A percentile compares a stretch with the other conserved stretches of the same genome.
phyloP scores from a whole-genome alignment of 2,113 vertebrate genomes.

The Bettongia penicillata region DNA sequence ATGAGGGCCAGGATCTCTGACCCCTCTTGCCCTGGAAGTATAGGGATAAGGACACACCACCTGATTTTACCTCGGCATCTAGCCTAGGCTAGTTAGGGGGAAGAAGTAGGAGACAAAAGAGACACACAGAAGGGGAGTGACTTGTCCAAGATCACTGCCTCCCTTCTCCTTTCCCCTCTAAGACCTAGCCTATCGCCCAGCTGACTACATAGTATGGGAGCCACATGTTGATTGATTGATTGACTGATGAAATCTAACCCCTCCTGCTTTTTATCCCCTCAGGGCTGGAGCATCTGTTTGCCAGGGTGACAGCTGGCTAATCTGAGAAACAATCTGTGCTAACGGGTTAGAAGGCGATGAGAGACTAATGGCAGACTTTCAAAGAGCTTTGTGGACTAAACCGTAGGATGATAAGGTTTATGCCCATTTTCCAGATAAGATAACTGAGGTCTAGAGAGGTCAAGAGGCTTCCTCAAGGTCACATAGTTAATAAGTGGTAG shows the following conservation, averaged over 20 bases:
- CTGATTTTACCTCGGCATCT: neutral
- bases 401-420: neutral
- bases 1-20: neutral
- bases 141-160: neutral
- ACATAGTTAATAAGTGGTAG: neutral
- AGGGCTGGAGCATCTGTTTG: neutral
- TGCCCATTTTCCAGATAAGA: neutral
- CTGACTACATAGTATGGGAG: neutral
- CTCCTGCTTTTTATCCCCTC: neutral
- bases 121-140: neutral
- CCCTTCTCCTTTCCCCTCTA: conserved; percentile 24
- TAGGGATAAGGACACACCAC: neutral
- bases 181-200: conserved; percentile 21
- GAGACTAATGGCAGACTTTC: neutral
- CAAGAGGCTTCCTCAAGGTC: neutral
- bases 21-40: neutral
- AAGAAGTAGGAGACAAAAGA: neutral
- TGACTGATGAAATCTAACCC: neutral
- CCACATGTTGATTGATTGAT: neutral
- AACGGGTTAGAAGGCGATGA: conserved; percentile 8
- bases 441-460: neutral
- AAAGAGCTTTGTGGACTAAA: neutral
- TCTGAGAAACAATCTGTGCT: conserved; percentile 32
- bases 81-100: neutral
- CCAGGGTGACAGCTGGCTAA: conserved; percentile 42